phyloP scores from a whole-genome alignment of 2,888 invertebrate species.

The Trichogramma evanescens region DNA sequence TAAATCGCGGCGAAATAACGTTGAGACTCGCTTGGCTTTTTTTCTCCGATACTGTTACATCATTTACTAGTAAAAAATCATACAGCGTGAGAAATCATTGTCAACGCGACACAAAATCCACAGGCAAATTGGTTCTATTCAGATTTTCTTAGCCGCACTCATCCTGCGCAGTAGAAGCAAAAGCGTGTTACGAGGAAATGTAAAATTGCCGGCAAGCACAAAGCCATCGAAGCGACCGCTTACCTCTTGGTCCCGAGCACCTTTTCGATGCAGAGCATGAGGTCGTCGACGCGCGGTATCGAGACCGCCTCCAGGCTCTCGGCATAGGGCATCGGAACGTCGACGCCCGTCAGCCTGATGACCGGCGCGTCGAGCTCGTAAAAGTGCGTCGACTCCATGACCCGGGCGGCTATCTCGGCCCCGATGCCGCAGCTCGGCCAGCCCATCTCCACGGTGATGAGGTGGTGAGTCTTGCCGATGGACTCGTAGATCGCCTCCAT shows the following conservation, averaged over 20 bases:
- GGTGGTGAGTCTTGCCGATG: conserved; percentile 58
- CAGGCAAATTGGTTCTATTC: background rate
- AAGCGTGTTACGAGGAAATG: too few relatives aligned
- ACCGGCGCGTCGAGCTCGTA: conserved; percentile 31
- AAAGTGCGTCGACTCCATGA: conserved; percentile 32
- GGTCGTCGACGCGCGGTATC: conserved; percentile 25
- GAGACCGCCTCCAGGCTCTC: conserved; percentile 27
- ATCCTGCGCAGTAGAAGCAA: too few relatives aligned
- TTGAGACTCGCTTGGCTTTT: too few relatives aligned
- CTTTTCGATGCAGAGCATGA: conserved; percentile 24
- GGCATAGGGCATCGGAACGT: conserved; percentile 31
- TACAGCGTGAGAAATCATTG: too few relatives aligned
- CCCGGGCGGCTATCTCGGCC: conserved; percentile 28
- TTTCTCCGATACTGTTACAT: too few relatives aligned
- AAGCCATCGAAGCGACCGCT: conserved; percentile 1
- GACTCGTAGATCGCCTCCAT: conserved; percentile 47
- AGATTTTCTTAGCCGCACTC: too few relatives aligned
- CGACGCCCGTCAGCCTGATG: conserved; percentile 28
- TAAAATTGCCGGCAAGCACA: background rate
- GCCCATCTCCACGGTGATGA: conserved; percentile 60
- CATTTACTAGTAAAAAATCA: too few relatives aligned
- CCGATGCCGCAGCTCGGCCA: conserved; percentile 58
- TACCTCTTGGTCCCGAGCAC: conserved; percentile 22
- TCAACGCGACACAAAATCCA: background rate
- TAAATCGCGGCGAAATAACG: too few relatives aligned